Conservation (phyloP, 1,140 invertebrate genomes). For the Micrasema longulum region DNA sequence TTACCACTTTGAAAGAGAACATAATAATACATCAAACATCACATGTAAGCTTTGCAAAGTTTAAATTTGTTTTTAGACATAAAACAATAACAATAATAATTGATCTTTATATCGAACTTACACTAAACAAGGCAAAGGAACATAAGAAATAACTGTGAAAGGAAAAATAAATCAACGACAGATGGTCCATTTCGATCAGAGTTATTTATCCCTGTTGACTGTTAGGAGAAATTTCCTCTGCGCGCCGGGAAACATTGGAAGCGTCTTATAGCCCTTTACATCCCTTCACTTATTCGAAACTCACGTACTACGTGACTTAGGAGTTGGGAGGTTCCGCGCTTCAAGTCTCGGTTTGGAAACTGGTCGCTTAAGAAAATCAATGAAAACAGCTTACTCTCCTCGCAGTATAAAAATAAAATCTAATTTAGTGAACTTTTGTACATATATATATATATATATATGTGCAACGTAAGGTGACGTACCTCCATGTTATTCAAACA, state of each 20-base stretch:
- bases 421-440: slow-evolving; percentile 54
- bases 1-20: slow-evolving; percentile 53
- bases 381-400: slow-evolving; percentile 35
- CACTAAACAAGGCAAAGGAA: slow-evolving; percentile 50
- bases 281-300: slow-evolving; percentile 2
- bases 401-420: slow-evolving; percentile 54
- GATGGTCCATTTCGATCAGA: slow-evolving; percentile 25
- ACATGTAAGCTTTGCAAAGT: slow-evolving; percentile 54
- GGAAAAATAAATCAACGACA: slow-evolving; percentile 41
- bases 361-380: slow-evolving; percentile 26
- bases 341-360: slow-evolving; percentile 24
- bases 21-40: slow-evolving; percentile 55
- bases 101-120: slow-evolving; percentile 46
- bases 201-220: background rate
- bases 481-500: slow-evolving; percentile 21
- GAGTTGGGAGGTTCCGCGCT: background rate
- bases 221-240: background rate
- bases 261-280: background rate
- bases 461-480: slow-evolving; percentile 47
- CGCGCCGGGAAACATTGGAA: background rate
- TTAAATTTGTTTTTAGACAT: slow-evolving; percentile 42
- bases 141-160: slow-evolving; percentile 39
- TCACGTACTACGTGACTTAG: background rate
- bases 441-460: slow-evolving; percentile 52
- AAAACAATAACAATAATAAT: slow-evolving; percentile 53